Evolutionary conservation across 2,113 vertebrate species (phyloP), one percentile per base, ranked within the genome.

Genomic region (Gobiocypris rarus): DNA sequence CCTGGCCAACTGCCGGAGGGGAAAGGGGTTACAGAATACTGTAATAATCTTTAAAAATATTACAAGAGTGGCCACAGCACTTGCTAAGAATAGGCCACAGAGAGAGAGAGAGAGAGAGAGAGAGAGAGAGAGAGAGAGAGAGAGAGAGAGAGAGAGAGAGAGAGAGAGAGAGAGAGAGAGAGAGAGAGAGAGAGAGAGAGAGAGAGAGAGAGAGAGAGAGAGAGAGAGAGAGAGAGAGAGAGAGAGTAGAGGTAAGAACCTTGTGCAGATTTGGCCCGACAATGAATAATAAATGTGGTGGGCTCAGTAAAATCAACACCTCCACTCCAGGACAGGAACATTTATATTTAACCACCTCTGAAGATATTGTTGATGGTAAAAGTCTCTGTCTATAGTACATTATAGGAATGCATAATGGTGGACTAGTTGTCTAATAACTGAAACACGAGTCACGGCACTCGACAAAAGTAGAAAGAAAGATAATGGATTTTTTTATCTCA

Each of bases 1-100:
- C 91, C 93, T 95, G 94, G 88, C 95, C 90, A 90, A 90, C 86
- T 88, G 92, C 94, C 93, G 89, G 93, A 93, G 91, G 95, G 92
- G 95, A 94, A 94, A 95, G 93, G 93, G 93, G 93, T 95, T 94
- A 93, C 94, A 89, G 93, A 95, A 96, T 94, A 93, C 91, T 92
- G 83, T 89, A 96, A 95, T 95, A 95, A 95, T 95, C 92, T 78
- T 93, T 89, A 89, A 92, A 95, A 95, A 95, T 93, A 93, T 93
- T 88, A 92, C 90, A 87, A 75, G 89, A 91, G 91, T 81, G 81
- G 86, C 93, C 93, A 80, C 76, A 86, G 86, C 81, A 86, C 86
- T 84, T 75, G 89, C 93, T 95, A 93, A 94, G 95, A 94, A 94
- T 91, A 93, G 94, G 87, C 86, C 79, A 86, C 52, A 85, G 93